phyloP scores from a whole-genome alignment of 1,140 invertebrate genomes.

The Trichonephila inaurata region DNA sequence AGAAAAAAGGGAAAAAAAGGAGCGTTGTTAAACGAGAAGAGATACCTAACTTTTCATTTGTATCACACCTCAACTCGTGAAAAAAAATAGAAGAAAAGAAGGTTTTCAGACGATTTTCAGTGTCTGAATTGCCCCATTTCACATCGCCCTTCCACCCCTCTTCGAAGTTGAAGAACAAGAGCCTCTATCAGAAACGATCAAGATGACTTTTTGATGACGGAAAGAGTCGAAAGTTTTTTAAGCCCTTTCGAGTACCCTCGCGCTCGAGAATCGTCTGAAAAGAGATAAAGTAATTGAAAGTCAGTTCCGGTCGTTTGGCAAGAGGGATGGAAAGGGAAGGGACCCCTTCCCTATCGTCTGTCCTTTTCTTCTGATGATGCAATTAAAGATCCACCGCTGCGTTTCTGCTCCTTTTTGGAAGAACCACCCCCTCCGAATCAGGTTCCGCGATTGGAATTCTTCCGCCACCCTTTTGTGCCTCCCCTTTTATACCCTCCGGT shows the following conservation, averaged over 20 bases:
- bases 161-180: constrained; percentile 46
- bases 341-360: neutral
- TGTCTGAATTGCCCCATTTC: constrained; percentile 18
- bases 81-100: neutral
- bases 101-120: constrained; percentile 50
- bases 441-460: neutral
- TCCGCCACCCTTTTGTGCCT: constrained; percentile 4
- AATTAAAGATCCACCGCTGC: constrained; percentile 61
- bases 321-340: neutral
- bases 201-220: constrained; percentile 74
- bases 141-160: neutral
- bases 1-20: neutral
- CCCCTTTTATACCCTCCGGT: constrained; percentile 13
- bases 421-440: neutral
- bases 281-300: constrained; percentile 75
- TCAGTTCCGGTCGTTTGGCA: constrained; percentile 72
- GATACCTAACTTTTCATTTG: constrained; percentile 12
- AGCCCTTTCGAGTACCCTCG: constrained; percentile 39
- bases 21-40: neutral
- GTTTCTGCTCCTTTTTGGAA: neutral
- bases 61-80: neutral
- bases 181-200: constrained; percentile 41
- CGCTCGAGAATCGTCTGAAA: constrained; percentile 50
- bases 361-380: constrained; percentile 69
- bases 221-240: constrained; percentile 42